phyloP scores from a whole-genome alignment of 2,113 vertebrate species.

The Ictalurus furcatus region DNA sequence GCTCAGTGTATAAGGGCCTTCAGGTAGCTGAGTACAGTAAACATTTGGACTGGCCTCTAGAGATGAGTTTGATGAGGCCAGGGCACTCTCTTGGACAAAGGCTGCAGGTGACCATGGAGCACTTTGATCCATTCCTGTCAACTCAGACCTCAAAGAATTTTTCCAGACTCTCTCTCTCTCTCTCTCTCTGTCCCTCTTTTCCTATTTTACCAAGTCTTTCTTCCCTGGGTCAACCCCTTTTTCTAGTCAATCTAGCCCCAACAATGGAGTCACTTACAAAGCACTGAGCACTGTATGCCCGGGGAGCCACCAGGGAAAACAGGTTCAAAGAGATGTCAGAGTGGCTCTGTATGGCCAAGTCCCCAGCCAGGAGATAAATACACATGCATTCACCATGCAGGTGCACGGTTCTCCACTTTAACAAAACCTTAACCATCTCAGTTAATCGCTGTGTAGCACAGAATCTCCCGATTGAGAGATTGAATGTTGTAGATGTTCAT shows the following conservation, averaged over 20 bases:
- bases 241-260: constrained; percentile 72
- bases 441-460: constrained; percentile 17
- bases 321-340: constrained; percentile 75
- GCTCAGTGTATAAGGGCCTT: constrained; percentile 9
- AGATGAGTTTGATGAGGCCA: constrained; percentile 74
- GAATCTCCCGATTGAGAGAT: constrained; percentile 32
- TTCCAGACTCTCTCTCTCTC: constrained; percentile 60
- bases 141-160: constrained; percentile 70
- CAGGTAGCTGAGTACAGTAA: constrained; percentile 71
- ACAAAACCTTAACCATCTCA: constrained; percentile 36
- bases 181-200: constrained; percentile 57
- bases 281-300: constrained; percentile 71
- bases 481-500: constrained; percentile 47
- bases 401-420: constrained; percentile 43
- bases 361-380: constrained; percentile 72
- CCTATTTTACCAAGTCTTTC: constrained; percentile 53
- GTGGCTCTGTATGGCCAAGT: constrained; percentile 70
- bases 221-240: constrained; percentile 63
- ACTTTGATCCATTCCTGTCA: constrained; percentile 74
- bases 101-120: constrained; percentile 69
- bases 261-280: constrained; percentile 83
- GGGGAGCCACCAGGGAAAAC: constrained; percentile 74
- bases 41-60: constrained; percentile 68
- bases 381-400: constrained; percentile 64
- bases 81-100: constrained; percentile 75